Conservation (phyloP, 2,797 vertebrate genomes). For the Sebastes elongatus region DNA sequence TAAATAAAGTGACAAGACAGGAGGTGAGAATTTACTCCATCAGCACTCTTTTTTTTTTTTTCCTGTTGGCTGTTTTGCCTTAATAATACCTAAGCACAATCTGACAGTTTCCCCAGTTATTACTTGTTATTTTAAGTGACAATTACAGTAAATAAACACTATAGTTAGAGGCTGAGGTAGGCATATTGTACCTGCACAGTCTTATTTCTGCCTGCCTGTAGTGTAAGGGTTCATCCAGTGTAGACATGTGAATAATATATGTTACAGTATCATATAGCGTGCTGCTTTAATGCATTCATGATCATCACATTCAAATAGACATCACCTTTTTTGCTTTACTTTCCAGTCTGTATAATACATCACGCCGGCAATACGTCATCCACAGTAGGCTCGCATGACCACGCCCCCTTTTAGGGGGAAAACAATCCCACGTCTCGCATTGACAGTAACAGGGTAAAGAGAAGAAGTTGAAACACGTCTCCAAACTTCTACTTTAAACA, state of each 20-base stretch:
- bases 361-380: too few relatives aligned
- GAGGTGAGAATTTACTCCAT: neutral
- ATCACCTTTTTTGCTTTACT: neutral
- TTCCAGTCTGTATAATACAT: neutral
- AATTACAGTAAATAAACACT: neutral
- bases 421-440: too few relatives aligned
- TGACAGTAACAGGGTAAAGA: too few relatives aligned
- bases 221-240: neutral
- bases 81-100: neutral
- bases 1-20: neutral
- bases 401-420: too few relatives aligned
- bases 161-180: neutral
- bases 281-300: neutral
- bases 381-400: too few relatives aligned
- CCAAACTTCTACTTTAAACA: too few relatives aligned
- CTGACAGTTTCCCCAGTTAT: neutral
- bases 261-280: neutral
- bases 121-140: neutral
- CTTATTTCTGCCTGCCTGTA: neutral
- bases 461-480: too few relatives aligned
- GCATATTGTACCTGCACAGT: neutral
- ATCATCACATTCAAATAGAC: neutral
- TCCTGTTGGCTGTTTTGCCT: neutral
- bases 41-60: neutral
- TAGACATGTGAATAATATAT: neutral